These are phyloP conservation scores for Gerris lacustris DNA, from an alignment of 2,888 invertebrate species.

Conservation along the genomic window DNA sequence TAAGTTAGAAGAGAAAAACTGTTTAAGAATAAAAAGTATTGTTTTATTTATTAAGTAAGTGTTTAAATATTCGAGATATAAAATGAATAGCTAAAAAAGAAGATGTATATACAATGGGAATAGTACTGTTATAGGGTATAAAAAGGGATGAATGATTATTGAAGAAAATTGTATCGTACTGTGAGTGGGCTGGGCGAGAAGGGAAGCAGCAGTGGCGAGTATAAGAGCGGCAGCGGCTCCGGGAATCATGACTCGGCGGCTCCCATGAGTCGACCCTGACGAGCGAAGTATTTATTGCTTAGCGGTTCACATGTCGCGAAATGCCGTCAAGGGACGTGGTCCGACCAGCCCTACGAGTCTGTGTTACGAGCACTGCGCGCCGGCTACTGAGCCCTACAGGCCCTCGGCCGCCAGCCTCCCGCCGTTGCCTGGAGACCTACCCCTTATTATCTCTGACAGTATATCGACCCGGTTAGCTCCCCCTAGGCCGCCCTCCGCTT, in stretches of 20 bases:
- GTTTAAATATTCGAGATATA: no score
- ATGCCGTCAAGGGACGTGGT: not conserved
- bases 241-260: not conserved
- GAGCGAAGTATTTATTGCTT: not conserved
- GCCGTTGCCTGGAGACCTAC: conserved; percentile 1
- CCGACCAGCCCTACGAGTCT: not conserved
- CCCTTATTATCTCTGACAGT: conserved; percentile 5
- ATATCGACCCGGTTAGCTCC: not conserved
- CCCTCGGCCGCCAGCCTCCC: not conserved
- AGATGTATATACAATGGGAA: not conserved
- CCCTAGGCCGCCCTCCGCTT: not conserved
- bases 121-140: no score
- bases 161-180: not conserved
- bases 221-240: conserved; percentile 1
- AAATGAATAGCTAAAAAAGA: not conserved
- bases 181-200: conserved; percentile 1
- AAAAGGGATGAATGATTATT: no score
- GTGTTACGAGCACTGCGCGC: not conserved
- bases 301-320: not conserved
- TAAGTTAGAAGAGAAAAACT: no score
- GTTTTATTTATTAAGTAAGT: no score
- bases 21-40: no score
- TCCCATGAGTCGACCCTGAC: not conserved
- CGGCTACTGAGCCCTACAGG: not conserved
- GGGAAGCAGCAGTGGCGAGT: not conserved